Conservation (phyloP, 2,113 vertebrate genomes). For the Scolopax mira region DNA sequence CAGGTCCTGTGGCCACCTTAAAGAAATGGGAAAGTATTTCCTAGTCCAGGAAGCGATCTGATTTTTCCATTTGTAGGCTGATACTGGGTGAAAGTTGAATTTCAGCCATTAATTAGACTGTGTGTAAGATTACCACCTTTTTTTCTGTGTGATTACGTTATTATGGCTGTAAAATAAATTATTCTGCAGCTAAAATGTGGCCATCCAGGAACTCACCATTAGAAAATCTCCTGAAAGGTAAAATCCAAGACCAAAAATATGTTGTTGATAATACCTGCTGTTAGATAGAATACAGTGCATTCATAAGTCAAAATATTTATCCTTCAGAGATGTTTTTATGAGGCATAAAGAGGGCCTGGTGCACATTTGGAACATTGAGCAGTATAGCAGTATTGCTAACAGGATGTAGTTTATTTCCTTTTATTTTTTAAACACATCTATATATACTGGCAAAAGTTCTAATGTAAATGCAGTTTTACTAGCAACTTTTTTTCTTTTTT, state of each 20-base stretch:
- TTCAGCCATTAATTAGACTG: background rate
- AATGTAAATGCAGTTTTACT: background rate
- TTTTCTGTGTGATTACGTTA: accelerated
- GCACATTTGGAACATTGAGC: background rate
- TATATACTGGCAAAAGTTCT: background rate
- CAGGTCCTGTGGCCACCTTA: background rate
- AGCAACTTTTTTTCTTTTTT: background rate
- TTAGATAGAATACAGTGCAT: background rate
- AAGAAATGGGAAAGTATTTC: background rate
- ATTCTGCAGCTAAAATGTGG: background rate
- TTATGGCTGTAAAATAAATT: background rate
- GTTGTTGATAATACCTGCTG: background rate
- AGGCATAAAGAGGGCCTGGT: background rate
- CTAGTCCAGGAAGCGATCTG: background rate
- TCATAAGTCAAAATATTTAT: background rate
- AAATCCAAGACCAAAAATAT: background rate
- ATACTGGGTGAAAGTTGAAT: background rate
- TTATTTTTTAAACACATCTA: background rate
- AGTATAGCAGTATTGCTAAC: background rate
- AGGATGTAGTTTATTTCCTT: background rate
- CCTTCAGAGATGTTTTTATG: background rate
- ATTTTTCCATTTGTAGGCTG: background rate
- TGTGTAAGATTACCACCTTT: accelerated
- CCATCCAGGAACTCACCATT: background rate
- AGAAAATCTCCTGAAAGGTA: background rate